Evolutionary conservation across 1,140 invertebrate genomes (phyloP).

Genomic region (Dolichoris vasculosae): DNA sequence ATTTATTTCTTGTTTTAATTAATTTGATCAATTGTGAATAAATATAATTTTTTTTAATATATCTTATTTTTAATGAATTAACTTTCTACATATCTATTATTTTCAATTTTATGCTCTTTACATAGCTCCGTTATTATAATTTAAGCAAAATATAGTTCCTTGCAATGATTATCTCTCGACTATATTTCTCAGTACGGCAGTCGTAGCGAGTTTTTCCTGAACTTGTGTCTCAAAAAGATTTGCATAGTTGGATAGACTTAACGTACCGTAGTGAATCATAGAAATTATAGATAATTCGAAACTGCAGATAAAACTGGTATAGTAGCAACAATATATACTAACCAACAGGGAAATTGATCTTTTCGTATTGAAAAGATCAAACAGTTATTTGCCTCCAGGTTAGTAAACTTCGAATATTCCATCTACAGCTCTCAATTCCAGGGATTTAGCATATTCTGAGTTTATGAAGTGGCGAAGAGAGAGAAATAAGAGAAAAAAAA

Average conservation of each 20-base stretch:
- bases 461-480: background rate
- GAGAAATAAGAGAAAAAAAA: background rate
- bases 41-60: too few relatives aligned
- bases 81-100: background rate
- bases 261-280: slow-evolving; percentile 4
- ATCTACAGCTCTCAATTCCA: slow-evolving; percentile 34
- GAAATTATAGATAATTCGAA: slow-evolving; percentile 40
- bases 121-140: background rate
- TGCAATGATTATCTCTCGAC: background rate
- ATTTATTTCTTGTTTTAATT: too few relatives aligned
- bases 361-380: slow-evolving; percentile 8
- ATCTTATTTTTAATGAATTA: too few relatives aligned
- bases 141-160: background rate
- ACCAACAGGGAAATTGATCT: background rate
- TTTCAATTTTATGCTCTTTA: background rate
- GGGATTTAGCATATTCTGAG: slow-evolving; percentile 15
- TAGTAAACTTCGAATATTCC: slow-evolving; percentile 36
- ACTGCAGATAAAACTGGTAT: background rate
- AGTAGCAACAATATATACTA: background rate
- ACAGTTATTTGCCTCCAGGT: slow-evolving; percentile 43
- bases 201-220: background rate
- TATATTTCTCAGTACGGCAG: background rate
- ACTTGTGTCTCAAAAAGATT: background rate
- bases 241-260: background rate
- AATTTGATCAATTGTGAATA: too few relatives aligned